Conservation (phyloP, 2,888 invertebrate species). For the Apamea epomidion region DNA sequence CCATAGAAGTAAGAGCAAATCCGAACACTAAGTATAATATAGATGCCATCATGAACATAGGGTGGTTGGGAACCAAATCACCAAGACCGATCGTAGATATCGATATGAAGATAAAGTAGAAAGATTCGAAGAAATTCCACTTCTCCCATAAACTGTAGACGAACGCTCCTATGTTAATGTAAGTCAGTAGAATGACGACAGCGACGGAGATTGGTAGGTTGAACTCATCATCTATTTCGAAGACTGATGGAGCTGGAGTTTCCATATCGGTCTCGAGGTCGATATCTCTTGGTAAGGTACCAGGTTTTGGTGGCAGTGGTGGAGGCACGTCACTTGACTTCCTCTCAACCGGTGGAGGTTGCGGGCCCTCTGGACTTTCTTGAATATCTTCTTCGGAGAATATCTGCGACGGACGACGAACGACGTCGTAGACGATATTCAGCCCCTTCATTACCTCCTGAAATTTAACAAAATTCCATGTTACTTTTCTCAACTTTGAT, state of each 20-base stretch:
- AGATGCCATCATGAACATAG: constrained; percentile 96
- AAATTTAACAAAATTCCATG: constrained; percentile 67
- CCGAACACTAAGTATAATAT: constrained; percentile 98
- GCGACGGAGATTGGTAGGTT: constrained; percentile 98
- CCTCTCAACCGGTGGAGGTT: constrained; percentile 76
- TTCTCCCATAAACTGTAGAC: constrained; percentile 94
- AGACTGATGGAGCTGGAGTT: constrained; percentile 94
- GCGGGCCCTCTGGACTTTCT: constrained; percentile 64
- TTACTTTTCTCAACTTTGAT: constrained; percentile 61
- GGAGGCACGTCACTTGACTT: constrained; percentile 85
- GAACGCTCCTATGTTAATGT: constrained; percentile 96
- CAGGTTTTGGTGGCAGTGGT: constrained; percentile 85
- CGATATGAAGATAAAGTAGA: constrained; percentile 99
- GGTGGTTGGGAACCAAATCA: constrained; percentile 97
- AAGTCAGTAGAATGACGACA: constrained; percentile 94
- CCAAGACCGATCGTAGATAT: constrained; percentile 99
- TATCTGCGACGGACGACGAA: constrained; percentile 93
- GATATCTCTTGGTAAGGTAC: constrained; percentile 73
- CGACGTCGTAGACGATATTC: constrained; percentile 95
- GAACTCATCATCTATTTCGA: constrained; percentile 97
- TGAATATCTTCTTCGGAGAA: constrained; percentile 89
- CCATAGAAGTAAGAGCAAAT: constrained; percentile 98
- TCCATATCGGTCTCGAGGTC: constrained; percentile 91
- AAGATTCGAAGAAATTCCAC: constrained; percentile 98
- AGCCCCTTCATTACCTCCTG: constrained; percentile 96